A percentile compares a stretch with the other conserved stretches of the same genome.
Evolutionary conservation across 2,888 invertebrate genomes (phyloP).

Genomic region (Sipha maydis): DNA sequence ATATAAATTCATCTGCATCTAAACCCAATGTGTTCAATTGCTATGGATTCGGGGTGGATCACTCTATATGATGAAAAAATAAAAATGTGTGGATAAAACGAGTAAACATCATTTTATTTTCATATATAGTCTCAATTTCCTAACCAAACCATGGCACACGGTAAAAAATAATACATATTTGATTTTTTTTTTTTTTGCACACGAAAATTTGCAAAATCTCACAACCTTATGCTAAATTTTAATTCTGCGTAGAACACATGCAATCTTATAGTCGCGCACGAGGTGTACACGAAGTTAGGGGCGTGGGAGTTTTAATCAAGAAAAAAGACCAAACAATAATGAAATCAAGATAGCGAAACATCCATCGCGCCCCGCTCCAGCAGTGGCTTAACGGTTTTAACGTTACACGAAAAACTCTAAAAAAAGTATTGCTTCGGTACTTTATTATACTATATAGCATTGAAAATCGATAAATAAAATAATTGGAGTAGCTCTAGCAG

Average conservation of each 20-base stretch:
- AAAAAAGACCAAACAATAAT: neutral
- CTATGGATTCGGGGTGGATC: neutral
- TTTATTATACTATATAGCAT: neutral
- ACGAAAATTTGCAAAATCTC: neutral
- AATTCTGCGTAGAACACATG: neutral
- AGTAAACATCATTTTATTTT: neutral
- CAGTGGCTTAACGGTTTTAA: neutral
- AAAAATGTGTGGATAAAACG: neutral
- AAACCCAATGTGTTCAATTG: no score
- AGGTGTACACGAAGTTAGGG: neutral
- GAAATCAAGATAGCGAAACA: neutral
- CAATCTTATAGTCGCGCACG: neutral
- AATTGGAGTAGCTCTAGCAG: neutral
- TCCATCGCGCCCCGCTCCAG: neutral
- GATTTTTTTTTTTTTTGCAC: no score
- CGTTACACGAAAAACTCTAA: neutral
- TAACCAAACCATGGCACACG: neutral
- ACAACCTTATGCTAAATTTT: neutral
- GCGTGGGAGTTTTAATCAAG: neutral
- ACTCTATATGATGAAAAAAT: neutral
- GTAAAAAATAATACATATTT: neutral
- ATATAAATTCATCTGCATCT: no score
- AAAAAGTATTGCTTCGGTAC: neutral
- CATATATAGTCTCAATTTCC: neutral
- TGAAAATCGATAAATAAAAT: neutral